A percentile compares a stretch with the other conserved stretches of the same genome.
Conservation (phyloP, 2,888 invertebrate genomes). For the Lasioglossum vierecki region DNA sequence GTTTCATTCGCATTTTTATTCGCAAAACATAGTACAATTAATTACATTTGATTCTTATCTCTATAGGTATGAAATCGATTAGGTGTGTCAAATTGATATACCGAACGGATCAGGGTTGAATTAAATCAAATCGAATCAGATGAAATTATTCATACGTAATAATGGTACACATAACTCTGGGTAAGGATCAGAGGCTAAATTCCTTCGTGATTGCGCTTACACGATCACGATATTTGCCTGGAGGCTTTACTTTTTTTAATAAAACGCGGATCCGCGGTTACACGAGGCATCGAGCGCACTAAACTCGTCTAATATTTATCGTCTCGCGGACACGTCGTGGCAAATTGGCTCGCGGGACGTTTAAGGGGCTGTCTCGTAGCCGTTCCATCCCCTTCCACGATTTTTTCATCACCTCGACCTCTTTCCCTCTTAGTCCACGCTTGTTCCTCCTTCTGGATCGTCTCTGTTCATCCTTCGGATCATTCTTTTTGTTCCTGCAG, state of each 20-base stretch:
- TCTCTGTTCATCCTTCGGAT: slow-evolving; percentile 30
- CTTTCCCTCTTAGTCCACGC: slow-evolving; percentile 42
- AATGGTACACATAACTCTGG: not conserved
- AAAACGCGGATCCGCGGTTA: not conserved
- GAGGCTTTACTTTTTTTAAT: not conserved
- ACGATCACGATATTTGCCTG: not conserved
- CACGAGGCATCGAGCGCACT: not conserved
- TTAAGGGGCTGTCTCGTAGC: slow-evolving; percentile 65
- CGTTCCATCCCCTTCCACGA: slow-evolving; percentile 58
- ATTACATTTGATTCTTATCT: not conserved
- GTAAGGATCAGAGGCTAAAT: not conserved
- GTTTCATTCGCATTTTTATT: too few relatives aligned
- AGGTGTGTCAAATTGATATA: too few relatives aligned
- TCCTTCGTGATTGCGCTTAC: not conserved
- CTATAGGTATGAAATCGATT: too few relatives aligned
- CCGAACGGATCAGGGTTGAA: not conserved
- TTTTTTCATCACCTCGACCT: slow-evolving; percentile 61
- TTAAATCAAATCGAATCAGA: not conserved
- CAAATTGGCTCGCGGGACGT: slow-evolving; percentile 77
- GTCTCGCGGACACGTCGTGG: slow-evolving; percentile 74
- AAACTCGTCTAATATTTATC: slow-evolving; percentile 74
- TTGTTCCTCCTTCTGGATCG: not conserved
- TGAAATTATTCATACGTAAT: not conserved
- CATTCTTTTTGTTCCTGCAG: slow-evolving; percentile 65
- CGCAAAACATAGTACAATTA: not conserved